A percentile compares a stretch with the other conserved stretches of the same genome.
These are phyloP conservation scores for Ptychochromis oligacanthus DNA, from an alignment of 2,113 vertebrate species.

Conservation along the genomic window DNA sequence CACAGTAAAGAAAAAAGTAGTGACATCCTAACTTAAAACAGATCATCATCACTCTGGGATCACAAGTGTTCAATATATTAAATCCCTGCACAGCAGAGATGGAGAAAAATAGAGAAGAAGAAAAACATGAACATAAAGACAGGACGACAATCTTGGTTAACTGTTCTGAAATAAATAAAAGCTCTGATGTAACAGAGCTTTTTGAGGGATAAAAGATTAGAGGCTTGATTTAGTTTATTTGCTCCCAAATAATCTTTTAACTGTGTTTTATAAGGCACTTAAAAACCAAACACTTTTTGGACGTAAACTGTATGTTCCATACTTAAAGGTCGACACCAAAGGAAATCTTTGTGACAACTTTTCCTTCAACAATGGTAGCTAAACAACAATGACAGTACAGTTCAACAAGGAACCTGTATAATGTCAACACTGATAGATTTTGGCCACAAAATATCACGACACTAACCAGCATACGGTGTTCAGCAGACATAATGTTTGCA, in stretches of 20 bases:
- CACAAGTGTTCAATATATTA: conserved; percentile 26
- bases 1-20: conserved; percentile 55
- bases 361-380: background rate
- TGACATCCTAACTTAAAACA: conserved; percentile 35
- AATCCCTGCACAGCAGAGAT: conserved; percentile 73
- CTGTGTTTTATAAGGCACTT: conserved; percentile 53
- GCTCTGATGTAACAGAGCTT: background rate
- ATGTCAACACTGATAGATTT: conserved; percentile 39
- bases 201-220: background rate
- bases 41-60: conserved; percentile 28
- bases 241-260: background rate
- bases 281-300: background rate
- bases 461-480: background rate
- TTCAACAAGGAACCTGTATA: background rate
- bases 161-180: conserved; percentile 27
- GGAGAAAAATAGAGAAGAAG: background rate
- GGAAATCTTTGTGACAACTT: background rate
- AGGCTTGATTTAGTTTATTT: background rate
- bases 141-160: background rate
- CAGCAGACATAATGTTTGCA: conserved; percentile 5
- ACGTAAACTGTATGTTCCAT: background rate
- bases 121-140: background rate
- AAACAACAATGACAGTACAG: background rate
- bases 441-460: background rate
- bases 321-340: conserved; percentile 22